Evolutionary conservation across 2,797 vertebrate species (phyloP).

Genomic region (Rhynchotus rufescens): DNA sequence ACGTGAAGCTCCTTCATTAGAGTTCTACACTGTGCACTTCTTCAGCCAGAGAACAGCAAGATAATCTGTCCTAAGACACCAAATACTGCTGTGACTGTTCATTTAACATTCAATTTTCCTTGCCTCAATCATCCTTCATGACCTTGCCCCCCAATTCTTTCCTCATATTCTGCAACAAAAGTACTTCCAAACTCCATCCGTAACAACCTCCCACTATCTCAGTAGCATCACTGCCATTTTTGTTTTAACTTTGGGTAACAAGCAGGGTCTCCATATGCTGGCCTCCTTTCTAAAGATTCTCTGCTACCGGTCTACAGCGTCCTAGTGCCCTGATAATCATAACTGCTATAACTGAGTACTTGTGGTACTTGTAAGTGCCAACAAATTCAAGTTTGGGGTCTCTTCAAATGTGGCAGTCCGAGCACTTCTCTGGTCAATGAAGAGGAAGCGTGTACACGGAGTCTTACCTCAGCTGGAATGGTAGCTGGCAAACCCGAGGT

Average conservation of each 20-base stretch:
- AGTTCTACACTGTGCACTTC: background rate
- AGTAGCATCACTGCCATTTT: background rate
- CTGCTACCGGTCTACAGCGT: background rate
- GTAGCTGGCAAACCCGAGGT: conserved; percentile 87
- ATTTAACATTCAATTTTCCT: background rate
- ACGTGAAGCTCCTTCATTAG: background rate
- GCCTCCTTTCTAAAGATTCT: background rate
- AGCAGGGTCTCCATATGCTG: background rate
- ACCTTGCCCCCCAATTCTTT: background rate
- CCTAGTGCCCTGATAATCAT: background rate
- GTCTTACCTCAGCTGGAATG: conserved; percentile 92
- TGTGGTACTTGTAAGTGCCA: background rate
- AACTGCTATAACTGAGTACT: background rate
- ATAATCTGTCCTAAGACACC: background rate
- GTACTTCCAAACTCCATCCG: background rate
- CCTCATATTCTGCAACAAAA: background rate
- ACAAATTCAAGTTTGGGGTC: background rate
- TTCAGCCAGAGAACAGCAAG: background rate
- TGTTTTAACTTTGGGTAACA: background rate
- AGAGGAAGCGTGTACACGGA: background rate
- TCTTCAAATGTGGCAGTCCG: background rate
- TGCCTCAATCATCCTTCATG: background rate
- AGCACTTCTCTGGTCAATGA: background rate
- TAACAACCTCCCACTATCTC: background rate
- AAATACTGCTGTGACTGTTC: background rate